phyloP scores from a whole-genome alignment of 1,140 invertebrate genomes.

The Macrotrachela quadricornifera region DNA sequence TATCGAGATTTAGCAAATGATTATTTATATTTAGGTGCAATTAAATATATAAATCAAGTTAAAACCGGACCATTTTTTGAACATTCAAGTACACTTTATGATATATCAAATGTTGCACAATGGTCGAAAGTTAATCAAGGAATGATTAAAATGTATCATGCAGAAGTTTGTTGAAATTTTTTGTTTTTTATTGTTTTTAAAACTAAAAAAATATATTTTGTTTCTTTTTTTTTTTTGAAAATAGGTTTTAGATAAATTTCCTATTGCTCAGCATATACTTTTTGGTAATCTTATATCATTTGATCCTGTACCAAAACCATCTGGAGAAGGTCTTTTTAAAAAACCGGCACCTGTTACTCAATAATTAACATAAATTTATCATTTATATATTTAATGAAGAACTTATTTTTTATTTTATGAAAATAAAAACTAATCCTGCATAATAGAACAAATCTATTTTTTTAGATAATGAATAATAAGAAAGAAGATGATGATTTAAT shows the following conservation, averaged over 20 bases:
- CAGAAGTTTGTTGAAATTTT: slow-evolving; percentile 63
- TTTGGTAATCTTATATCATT: slow-evolving; percentile 71
- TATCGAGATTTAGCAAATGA: slow-evolving; percentile 50
- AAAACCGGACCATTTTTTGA: slow-evolving; percentile 94
- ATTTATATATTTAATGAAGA: too few relatives aligned
- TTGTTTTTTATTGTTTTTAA: too few relatives aligned
- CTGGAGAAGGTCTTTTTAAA: too few relatives aligned
- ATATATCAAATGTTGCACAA: slow-evolving; percentile 69
- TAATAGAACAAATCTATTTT: too few relatives aligned
- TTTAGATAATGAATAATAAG: too few relatives aligned
- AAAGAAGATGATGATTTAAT: too few relatives aligned
- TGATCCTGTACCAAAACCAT: slow-evolving; percentile 16
- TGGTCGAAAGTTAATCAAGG: slow-evolving; percentile 91
- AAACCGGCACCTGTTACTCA: too few relatives aligned
- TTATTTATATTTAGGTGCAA: slow-evolving; percentile 78
- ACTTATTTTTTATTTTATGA: too few relatives aligned
- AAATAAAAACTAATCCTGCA: too few relatives aligned
- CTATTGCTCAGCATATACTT: slow-evolving; percentile 83
- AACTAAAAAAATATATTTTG: too few relatives aligned
- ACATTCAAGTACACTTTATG: slow-evolving; percentile 97
- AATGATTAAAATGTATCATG: slow-evolving; percentile 95
- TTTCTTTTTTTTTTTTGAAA: too few relatives aligned
- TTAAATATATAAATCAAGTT: slow-evolving; percentile 66
- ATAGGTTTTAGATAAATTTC: slow-evolving; percentile 62
- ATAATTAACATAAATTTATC: too few relatives aligned